Base-by-base conservation (phyloP, 2,113 vertebrate species). In the Jaculus jaculus region DNA sequence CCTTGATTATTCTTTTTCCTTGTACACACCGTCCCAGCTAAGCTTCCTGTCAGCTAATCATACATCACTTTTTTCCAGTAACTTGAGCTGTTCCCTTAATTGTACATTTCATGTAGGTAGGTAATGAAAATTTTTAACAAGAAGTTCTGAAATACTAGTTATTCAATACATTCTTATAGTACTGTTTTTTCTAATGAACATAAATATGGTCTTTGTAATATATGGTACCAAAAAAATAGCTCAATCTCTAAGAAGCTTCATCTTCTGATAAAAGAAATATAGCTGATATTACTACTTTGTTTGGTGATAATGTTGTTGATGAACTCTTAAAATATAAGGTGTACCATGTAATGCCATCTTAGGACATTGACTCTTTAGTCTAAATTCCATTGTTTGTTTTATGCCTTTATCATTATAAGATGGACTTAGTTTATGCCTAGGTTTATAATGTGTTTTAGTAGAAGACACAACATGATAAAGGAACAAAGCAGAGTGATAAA, bases 261-360 rank as follows among this genome's bases (percentile, higher is more conserved):
- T 68, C 34, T 72, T 47, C 75, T n/a, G 61, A 58, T 78, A 21
- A 82, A 88, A 84, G 91, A 92, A 68, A 6, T 51, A 8, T 78
- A 80, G 28, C 11, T 82, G 81, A 93, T 77, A 28, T 68, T 83
- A 77, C n/a, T 81, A 17, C n/a, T 68, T 93, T 21, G 88, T 60
- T 87, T 93, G 74, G 79, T 7, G 91, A 26, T 58, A 51, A 18
- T 60, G 82, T 69, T 83, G 24, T 66, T 89, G 84, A 80, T 66
- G 39, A 94, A 37, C 66, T 39, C 34, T 66, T 92, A 54, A 84
- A 74, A 93, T 1, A 34, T 84, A 66, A 84, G 61, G 12, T 39
- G 0, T 0, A 71, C 51, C 37, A 51, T 24, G 6, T 18, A 39
- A 63, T 94, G 16, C 11, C 51, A 89, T 69, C 88, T 39, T 61